phyloP scores from a whole-genome alignment of 1,140 invertebrate species.

The Condylostylus longicornis region DNA sequence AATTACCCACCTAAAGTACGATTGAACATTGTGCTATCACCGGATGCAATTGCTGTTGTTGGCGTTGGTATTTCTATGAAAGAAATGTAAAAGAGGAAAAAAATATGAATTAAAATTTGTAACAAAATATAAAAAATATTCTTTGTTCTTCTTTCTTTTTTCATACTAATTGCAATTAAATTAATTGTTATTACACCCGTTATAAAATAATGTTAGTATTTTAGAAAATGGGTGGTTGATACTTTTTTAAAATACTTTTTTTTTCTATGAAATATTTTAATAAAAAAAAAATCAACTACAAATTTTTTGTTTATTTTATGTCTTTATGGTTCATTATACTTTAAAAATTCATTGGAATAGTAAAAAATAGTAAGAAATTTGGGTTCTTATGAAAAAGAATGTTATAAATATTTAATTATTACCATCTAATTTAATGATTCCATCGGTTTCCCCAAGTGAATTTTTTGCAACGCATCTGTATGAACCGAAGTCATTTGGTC shows the following conservation, averaged over 20 bases:
- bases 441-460: conserved; percentile 80
- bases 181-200: not conserved
- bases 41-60: conserved; percentile 47
- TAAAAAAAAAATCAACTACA: not conserved
- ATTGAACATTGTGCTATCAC: conserved; percentile 25
- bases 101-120: not conserved
- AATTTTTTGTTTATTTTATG: conserved; percentile 2
- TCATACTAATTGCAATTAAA: not conserved
- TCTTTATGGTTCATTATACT: not conserved
- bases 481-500: conserved; percentile 63
- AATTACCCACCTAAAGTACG: conserved; percentile 24
- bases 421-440: conserved; percentile 86
- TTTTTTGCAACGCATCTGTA: conserved; percentile 91
- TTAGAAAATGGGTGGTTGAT: not conserved
- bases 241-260: not conserved
- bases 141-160: not conserved
- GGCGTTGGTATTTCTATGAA: conserved; percentile 52
- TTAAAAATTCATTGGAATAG: conserved; percentile 3
- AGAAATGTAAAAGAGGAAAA: conserved; percentile 9
- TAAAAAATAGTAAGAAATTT: conserved; percentile 3
- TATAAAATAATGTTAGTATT: not conserved
- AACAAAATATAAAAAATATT: not conserved
- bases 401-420: conserved; percentile 23
- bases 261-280: not conserved
- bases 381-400: conserved; percentile 8